phyloP scores from a whole-genome alignment of 2,888 invertebrate species.

The Drosophila kuntzei region DNA sequence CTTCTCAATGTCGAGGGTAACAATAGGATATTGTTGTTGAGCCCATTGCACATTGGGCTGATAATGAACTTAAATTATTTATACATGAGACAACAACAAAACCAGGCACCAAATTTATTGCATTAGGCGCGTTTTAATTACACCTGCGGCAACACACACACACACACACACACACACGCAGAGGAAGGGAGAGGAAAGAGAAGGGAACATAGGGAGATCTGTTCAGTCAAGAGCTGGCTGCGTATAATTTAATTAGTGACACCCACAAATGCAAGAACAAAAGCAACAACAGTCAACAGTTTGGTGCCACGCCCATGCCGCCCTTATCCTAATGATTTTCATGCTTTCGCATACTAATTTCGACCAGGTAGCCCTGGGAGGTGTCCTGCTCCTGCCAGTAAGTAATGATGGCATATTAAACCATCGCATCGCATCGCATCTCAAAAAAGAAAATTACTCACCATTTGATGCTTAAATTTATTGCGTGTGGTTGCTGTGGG shows the following conservation, averaged over 20 bases:
- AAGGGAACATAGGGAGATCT: slow-evolving; percentile 3
- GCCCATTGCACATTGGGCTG: slow-evolving; percentile 52
- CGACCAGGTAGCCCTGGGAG: slow-evolving; percentile 39
- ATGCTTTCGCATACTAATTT: slow-evolving; percentile 79
- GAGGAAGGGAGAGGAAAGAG: neutral
- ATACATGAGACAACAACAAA: slow-evolving; percentile 50
- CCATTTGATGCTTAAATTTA: slow-evolving; percentile 77
- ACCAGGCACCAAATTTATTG: slow-evolving; percentile 65
- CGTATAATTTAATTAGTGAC: slow-evolving; percentile 79
- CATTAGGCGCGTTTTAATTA: slow-evolving; percentile 74
- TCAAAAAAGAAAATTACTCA: slow-evolving; percentile 63
- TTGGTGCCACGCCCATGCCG: slow-evolving; percentile 27
- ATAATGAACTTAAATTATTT: slow-evolving; percentile 69
- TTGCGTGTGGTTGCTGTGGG: slow-evolving; percentile 51
- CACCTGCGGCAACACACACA: slow-evolving; percentile 66
- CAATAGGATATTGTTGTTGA: slow-evolving; percentile 15
- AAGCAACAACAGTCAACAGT: slow-evolving; percentile 9
- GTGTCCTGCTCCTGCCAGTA: slow-evolving; percentile 36
- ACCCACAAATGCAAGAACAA: slow-evolving; percentile 61
- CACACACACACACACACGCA: slow-evolving; percentile 31
- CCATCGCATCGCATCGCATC: slow-evolving; percentile 33
- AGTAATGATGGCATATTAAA: slow-evolving; percentile 68
- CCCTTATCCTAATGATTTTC: slow-evolving; percentile 72
- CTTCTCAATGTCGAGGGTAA: neutral
- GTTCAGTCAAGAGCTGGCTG: slow-evolving; percentile 43